Base-by-base conservation (phyloP, 1,140 invertebrate genomes). In the Drosophila pseudoananassae region DNA sequence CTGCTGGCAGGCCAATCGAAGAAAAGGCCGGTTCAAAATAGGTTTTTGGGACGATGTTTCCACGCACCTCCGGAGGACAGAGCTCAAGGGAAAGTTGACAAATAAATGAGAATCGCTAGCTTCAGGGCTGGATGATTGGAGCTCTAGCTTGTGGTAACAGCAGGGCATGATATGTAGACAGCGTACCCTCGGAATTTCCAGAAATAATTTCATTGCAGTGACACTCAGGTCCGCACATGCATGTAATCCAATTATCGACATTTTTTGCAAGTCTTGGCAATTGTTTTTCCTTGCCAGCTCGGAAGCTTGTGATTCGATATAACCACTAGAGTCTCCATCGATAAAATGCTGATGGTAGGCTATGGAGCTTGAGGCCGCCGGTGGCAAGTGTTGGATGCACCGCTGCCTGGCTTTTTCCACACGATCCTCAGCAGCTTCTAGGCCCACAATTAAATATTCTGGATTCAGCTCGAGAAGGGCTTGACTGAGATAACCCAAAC, bases 171-270 rank as follows among this genome's bases (percentile, higher is more conserved):
- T 93, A 43, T 95, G 93, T 10, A 97, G 77, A 15, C 93, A 91
- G 51, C 92, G 92, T 4, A 94, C 94, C 27, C 92, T 78, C 23
- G 93, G 81, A 91, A 95, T 94, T 72, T 94, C 92, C 12, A 94
- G 75, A 92, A 96, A 98, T 75, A 97, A 92, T 84, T 94, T 93
- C 10, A 97, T 93, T 17, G 96, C 94, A 20, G 94, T 94, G 9
- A 96, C 93, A 54, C 95, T 95, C 25, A 98, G 93, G 92, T 97
- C 96, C 0, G 96, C 97, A 92, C 97, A 98, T 7, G 96, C 95
- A 92, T 98, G 97, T 23, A 98, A 92, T 6, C 95, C 96, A 66
- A 94, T 93, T 61, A 96, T 72, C 2, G 70, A 29, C 25, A 49
- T 31, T 47, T n/a, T 46, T 2, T 45, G 50, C 3, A 50, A 8